These are phyloP conservation scores for Cheirogaleus major DNA, from an alignment of 2,797 vertebrate genomes.

Conservation along the genomic window DNA sequence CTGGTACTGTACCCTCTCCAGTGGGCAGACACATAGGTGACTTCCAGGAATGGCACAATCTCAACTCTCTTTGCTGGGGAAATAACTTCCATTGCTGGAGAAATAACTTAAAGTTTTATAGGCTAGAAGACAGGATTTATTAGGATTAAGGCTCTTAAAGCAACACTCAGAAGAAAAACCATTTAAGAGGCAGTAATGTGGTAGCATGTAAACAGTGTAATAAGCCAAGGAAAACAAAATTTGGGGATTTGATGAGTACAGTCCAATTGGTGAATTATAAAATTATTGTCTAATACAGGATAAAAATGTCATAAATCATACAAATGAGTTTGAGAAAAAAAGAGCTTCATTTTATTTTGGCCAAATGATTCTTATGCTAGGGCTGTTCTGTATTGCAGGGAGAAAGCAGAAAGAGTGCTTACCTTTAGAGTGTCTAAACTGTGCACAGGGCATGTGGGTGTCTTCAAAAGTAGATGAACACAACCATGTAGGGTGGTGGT, in stretches of 20 bases:
- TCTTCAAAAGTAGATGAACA: neutral
- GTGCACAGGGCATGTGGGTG: neutral
- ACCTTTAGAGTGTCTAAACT: neutral
- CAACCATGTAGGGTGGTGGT: accelerated
- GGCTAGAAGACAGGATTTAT: neutral
- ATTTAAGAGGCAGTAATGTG: neutral
- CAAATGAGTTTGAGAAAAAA: neutral
- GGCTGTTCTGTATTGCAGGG: neutral
- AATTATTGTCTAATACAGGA: neutral
- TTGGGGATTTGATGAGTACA: neutral
- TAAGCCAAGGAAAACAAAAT: neutral
- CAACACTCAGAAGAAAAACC: neutral
- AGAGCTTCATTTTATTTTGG: neutral
- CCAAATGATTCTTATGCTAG: neutral
- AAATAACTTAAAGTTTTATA: neutral
- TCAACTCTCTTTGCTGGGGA: neutral
- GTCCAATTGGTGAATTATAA: neutral
- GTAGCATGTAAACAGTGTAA: neutral
- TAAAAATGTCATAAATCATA: neutral
- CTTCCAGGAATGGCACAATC: neutral
- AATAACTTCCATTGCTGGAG: neutral
- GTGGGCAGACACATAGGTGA: neutral
- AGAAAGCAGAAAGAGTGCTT: neutral
- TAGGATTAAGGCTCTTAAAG: neutral
- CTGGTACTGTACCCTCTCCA: accelerated